Percentiles rank a stretch among this genome's conserved stretches.
These are phyloP conservation scores for Halyomorpha halys DNA, from an alignment of 1,140 invertebrate species.

Conservation along the genomic window DNA sequence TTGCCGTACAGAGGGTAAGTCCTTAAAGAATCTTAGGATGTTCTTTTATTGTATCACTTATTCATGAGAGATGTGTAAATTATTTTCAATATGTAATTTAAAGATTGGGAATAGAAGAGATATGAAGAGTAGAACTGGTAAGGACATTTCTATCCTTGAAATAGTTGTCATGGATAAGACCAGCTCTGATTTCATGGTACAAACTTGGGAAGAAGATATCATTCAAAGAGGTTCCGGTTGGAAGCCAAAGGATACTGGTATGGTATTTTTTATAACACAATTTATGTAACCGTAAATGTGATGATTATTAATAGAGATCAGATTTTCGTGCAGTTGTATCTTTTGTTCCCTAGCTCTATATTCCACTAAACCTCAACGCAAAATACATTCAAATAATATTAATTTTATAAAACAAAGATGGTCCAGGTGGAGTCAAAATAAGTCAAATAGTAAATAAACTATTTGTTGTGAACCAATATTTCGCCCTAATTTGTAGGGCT, in stretches of 20 bases:
- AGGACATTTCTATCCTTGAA: conserved; percentile 26
- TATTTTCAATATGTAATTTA: not conserved
- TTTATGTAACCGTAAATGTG: too few relatives aligned
- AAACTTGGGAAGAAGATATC: conserved; percentile 33
- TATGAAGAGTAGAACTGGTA: conserved; percentile 30
- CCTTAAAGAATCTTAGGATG: not conserved
- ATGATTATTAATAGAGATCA: too few relatives aligned
- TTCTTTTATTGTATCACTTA: not conserved
- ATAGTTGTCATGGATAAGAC: conserved; percentile 32
- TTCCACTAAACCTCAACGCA: too few relatives aligned
- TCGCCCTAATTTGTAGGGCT: too few relatives aligned
- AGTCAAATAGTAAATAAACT: too few relatives aligned
- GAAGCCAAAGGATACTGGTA: conserved; percentile 35
- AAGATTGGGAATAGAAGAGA: conserved; percentile 2
- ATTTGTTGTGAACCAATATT: too few relatives aligned
- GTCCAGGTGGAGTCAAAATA: too few relatives aligned
- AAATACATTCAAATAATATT: too few relatives aligned
- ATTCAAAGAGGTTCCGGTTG: conserved; percentile 35
- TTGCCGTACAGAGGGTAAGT: conserved; percentile 38
- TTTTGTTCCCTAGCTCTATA: too few relatives aligned
- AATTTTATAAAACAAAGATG: too few relatives aligned
- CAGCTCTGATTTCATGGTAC: conserved; percentile 32
- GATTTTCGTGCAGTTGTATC: too few relatives aligned
- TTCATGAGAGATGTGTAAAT: not conserved
- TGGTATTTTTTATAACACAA: not conserved